Conservation (phyloP, 1,140 invertebrate species). For the Pomacea maculata region DNA sequence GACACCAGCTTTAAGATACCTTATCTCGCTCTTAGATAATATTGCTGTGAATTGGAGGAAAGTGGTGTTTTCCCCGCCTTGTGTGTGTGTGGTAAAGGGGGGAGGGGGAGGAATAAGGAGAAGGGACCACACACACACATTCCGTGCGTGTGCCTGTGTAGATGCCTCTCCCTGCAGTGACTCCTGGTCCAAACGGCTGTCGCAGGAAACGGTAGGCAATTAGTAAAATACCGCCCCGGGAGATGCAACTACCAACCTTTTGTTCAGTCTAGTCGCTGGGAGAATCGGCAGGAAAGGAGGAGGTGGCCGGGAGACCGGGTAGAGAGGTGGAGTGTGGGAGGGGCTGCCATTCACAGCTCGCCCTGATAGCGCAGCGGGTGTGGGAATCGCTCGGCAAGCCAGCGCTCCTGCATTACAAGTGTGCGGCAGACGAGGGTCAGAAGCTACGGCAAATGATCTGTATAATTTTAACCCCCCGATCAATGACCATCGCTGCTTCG, state of each 20-base stretch:
- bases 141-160: background rate
- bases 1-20: too few relatives aligned
- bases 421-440: background rate
- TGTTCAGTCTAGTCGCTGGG: background rate
- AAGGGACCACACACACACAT: too few relatives aligned
- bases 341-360: too few relatives aligned
- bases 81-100: too few relatives aligned
- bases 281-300: too few relatives aligned
- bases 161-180: background rate
- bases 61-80: too few relatives aligned
- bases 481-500: slow-evolving; percentile 10
- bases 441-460: background rate
- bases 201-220: background rate
- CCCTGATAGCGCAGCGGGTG: too few relatives aligned
- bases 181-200: background rate
- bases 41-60: too few relatives aligned
- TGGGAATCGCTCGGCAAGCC: background rate
- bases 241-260: background rate
- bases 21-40: too few relatives aligned
- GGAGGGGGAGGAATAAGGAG: too few relatives aligned
- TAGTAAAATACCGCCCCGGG: background rate
- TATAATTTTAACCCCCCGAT: slow-evolving; percentile 13
- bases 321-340: too few relatives aligned
- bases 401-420: background rate
- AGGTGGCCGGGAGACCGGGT: too few relatives aligned